phyloP scores from a whole-genome alignment of 2,797 vertebrate species.

The Myotis vivesi region DNA sequence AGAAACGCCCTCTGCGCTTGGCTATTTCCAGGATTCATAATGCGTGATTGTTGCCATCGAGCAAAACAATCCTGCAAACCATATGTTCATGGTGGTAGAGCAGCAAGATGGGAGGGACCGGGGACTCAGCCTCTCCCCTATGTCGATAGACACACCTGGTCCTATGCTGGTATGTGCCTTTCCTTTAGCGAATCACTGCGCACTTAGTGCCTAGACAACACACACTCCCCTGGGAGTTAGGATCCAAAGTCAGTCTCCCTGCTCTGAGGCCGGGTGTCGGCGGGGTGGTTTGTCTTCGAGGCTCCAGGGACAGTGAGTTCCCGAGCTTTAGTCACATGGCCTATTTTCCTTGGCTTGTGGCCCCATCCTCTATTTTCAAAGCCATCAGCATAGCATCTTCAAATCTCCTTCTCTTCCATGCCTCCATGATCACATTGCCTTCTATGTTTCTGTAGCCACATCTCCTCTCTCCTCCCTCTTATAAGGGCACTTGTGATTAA shows the following conservation, averaged over 20 bases:
- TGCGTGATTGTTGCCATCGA: rapidly evolving
- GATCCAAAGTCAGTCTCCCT: neutral
- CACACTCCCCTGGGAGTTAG: neutral
- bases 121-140: neutral
- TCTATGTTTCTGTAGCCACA: neutral
- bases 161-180: neutral
- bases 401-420: neutral
- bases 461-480: neutral
- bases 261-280: neutral
- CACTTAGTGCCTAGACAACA: neutral
- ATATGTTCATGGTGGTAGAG: no score
- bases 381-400: neutral
- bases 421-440: neutral
- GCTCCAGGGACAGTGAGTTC: neutral
- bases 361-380: neutral
- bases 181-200: neutral
- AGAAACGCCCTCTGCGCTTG: no score
- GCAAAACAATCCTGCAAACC: no score
- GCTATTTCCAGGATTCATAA: no score
- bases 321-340: neutral
- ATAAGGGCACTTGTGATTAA: neutral
- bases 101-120: no score
- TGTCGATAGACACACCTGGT: neutral
- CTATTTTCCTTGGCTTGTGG: neutral
- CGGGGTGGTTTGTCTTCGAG: neutral